Percentiles rank a stretch among this genome's conserved stretches.
Evolutionary conservation across 2,888 invertebrate genomes (phyloP).

Genomic region (Cantharis rustica): DNA sequence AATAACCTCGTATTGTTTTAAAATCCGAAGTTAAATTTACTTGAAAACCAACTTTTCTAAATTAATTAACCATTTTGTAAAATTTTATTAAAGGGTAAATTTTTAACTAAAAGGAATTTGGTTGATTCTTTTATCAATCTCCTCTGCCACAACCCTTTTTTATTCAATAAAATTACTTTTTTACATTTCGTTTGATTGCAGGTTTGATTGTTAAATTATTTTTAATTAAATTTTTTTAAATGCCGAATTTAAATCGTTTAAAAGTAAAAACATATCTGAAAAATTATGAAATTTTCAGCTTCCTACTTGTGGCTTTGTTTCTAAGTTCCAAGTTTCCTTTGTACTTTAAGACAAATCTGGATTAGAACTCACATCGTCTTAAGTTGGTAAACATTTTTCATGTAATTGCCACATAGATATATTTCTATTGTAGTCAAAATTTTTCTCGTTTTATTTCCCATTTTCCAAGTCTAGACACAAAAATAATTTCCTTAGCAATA

Average conservation of each 20-base stretch:
- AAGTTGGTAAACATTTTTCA: not conserved
- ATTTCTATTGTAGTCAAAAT: not conserved
- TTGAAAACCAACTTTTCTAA: not conserved
- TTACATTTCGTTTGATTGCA: not conserved
- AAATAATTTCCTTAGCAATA: not conserved
- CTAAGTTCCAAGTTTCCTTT: too few relatives aligned
- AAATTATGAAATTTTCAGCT: not conserved
- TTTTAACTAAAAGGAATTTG: not conserved
- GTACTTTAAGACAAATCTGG: not conserved
- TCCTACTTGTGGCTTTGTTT: not conserved
- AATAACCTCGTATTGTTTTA: too few relatives aligned
- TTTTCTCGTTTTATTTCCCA: not conserved
- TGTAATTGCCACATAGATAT: not conserved
- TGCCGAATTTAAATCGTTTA: not conserved
- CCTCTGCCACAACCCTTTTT: not conserved
- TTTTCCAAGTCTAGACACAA: not conserved
- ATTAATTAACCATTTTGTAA: not conserved
- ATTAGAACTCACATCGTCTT: not conserved
- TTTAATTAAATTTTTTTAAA: not conserved
- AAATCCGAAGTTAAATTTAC: not conserved
- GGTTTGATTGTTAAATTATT: not conserved
- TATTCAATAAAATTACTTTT: not conserved
- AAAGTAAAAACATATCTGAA: not conserved
- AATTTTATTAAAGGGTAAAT: not conserved
- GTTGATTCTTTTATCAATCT: not conserved